Base-by-base conservation (phyloP, 2,888 invertebrate species). In the Perdita meconis region DNA sequence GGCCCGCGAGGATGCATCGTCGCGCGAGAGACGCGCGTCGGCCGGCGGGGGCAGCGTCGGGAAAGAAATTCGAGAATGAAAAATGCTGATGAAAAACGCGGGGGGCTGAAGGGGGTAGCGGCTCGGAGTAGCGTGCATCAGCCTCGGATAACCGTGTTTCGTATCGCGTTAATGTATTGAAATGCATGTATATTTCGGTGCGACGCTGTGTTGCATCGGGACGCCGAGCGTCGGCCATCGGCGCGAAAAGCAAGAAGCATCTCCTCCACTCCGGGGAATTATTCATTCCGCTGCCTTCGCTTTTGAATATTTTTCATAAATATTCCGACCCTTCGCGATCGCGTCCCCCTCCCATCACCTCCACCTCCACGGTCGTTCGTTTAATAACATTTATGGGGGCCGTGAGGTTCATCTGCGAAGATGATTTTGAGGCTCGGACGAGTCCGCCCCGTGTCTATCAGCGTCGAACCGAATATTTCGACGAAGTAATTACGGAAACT, bases 281-380 rank as follows among this genome's bases (percentile, higher is more conserved):
- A 84, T 84, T 84, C 84, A 84, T 80, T 66, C 74, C 56, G 59
- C 51, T 67, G 70, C 67, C 57, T 24, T 66, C 63, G 61, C 78
- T 76, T 75, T 82, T 79, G 85, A 84, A 84, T 83, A 81, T 85
- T 84, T 84, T 82, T 83, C 84, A 80, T 82, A 82, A 85, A 85
- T 84, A 84, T 85, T 85, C 82, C 81, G 61, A 42, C 65, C 71
- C 68, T 66, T 72, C 68, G 72, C 75, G 80, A 74, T 64, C 67
- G 73, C 70, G 38, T 40, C 30, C 24, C 63, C 53, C 64, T 36
- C 24, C 40, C 56, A n/a, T n/a, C 30, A 30, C 30, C 30, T 6
- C 30, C 30, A 6, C 30, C n/a, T n/a, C n/a, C 3, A 30, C 38
- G 26, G 8, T 26, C 38, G 56, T 47, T 50, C 60, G 71, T 75